These are phyloP conservation scores for Romanogobio albipinnatus DNA, from an alignment of 2,113 vertebrate genomes.

Conservation along the genomic window DNA sequence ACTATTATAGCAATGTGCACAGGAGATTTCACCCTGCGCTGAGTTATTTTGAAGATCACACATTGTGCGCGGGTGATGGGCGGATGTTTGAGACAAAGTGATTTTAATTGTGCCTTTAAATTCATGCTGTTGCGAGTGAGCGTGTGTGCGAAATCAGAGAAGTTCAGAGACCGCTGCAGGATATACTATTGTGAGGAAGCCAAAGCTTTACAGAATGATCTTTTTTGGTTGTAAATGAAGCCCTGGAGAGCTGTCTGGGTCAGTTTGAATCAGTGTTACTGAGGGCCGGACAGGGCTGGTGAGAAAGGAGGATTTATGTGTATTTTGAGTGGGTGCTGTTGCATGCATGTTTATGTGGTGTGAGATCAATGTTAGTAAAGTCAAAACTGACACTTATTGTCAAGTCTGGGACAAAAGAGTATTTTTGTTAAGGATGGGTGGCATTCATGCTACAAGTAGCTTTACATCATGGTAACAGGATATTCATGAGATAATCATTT, in stretches of 20 bases:
- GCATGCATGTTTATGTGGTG: constrained; percentile 9
- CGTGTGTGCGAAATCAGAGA: constrained; percentile 9
- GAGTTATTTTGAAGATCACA: constrained; percentile 45
- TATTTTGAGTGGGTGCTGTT: constrained; percentile 19
- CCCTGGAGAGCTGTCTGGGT: constrained; percentile 55
- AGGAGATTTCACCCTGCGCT: constrained; percentile 40
- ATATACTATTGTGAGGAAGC: constrained; percentile 46
- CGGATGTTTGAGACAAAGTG: constrained; percentile 10
- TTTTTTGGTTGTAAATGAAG: constrained; percentile 61
- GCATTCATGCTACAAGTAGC: neutral
- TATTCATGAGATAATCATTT: too few relatives aligned
- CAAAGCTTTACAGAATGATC: constrained; percentile 49
- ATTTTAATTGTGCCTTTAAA: constrained; percentile 35
- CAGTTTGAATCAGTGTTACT: constrained; percentile 56
- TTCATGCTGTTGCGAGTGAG: constrained; percentile 28
- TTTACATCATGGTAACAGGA: neutral
- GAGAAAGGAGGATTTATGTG: constrained; percentile 32
- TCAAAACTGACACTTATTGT: constrained; percentile 42
- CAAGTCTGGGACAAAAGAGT: neutral
- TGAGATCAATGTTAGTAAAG: constrained; percentile 38
- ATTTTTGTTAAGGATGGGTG: neutral
- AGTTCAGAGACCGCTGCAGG: constrained; percentile 50
- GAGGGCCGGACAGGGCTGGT: constrained; percentile 27
- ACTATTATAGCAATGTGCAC: constrained; percentile 55
- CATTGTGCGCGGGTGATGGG: neutral